Conservation (phyloP, 2,113 vertebrate species). For the Trogon melanurus region DNA sequence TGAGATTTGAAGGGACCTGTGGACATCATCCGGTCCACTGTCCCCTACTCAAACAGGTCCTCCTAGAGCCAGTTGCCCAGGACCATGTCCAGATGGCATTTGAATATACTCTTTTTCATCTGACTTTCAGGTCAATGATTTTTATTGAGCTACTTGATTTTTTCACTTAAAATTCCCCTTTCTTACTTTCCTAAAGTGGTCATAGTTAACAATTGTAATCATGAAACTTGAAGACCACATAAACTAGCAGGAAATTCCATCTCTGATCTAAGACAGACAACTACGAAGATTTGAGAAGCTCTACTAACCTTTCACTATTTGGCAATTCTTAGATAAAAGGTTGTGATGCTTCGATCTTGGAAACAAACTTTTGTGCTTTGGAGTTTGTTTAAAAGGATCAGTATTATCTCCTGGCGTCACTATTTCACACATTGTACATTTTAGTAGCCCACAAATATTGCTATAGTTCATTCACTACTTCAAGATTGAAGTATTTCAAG, state of each 20-base stretch:
- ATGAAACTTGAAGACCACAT: not conserved
- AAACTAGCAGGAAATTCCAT: not conserved
- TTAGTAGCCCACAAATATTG: not conserved
- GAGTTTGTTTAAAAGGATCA: not conserved
- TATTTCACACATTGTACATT: not conserved
- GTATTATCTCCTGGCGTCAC: not conserved
- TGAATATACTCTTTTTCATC: not conserved
- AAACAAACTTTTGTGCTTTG: not conserved
- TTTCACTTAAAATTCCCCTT: not conserved
- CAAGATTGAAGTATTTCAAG: not conserved
- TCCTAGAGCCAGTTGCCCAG: not conserved
- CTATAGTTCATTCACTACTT: not conserved
- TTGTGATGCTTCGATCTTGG: not conserved
- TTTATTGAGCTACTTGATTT: not conserved
- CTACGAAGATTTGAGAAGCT: not conserved
- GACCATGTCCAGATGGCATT: not conserved
- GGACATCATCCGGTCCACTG: not conserved
- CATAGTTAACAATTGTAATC: not conserved
- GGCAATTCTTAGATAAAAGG: not conserved
- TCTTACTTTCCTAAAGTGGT: not conserved
- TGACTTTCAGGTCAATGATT: not conserved
- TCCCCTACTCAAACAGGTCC: not conserved
- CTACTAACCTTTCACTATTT: not conserved
- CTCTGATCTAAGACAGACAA: not conserved
- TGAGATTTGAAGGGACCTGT: not conserved